Conservation (phyloP, 2,888 invertebrate species). For the Arge pagana region DNA sequence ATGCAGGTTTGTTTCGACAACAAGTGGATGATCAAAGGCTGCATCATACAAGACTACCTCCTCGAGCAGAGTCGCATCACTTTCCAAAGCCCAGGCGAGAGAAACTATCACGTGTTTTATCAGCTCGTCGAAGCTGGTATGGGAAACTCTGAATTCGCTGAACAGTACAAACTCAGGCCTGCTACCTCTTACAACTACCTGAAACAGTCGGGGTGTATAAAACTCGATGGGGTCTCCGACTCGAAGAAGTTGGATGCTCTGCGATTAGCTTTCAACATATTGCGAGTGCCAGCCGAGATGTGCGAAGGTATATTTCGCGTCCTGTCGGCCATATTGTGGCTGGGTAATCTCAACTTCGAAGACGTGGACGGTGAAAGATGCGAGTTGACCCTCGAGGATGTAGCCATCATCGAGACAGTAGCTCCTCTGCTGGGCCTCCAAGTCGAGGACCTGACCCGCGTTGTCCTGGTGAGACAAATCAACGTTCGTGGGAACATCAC, state of each 20-base stretch:
- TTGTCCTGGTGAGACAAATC: conserved; percentile 79
- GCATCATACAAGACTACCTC: conserved; percentile 88
- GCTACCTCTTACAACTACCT: conserved; percentile 82
- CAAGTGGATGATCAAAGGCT: conserved; percentile 87
- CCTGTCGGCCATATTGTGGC: conserved; percentile 86
- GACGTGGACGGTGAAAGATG: conserved; percentile 88
- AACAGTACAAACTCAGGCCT: conserved; percentile 74
- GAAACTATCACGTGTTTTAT: conserved; percentile 92
- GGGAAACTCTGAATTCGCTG: conserved; percentile 76
- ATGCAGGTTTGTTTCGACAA: conserved; percentile 92
- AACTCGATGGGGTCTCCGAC: conserved; percentile 69
- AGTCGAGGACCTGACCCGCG: conserved; percentile 74
- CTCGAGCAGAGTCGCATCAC: conserved; percentile 90
- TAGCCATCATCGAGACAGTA: conserved; percentile 74
- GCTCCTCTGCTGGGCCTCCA: conserved; percentile 76
- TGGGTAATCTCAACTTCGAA: conserved; percentile 84
- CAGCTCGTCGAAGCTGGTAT: conserved; percentile 86
- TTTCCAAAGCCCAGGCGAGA: conserved; percentile 83
- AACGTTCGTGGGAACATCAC: conserved; percentile 92
- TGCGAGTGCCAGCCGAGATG: conserved; percentile 84
- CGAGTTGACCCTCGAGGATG: conserved; percentile 72
- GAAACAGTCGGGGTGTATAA: conserved; percentile 76
- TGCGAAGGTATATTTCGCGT: conserved; percentile 89
- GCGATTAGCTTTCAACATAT: conserved; percentile 83
- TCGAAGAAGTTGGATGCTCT: conserved; percentile 80